phyloP scores from a whole-genome alignment of 1,140 invertebrate species.

The Euura lappo region DNA sequence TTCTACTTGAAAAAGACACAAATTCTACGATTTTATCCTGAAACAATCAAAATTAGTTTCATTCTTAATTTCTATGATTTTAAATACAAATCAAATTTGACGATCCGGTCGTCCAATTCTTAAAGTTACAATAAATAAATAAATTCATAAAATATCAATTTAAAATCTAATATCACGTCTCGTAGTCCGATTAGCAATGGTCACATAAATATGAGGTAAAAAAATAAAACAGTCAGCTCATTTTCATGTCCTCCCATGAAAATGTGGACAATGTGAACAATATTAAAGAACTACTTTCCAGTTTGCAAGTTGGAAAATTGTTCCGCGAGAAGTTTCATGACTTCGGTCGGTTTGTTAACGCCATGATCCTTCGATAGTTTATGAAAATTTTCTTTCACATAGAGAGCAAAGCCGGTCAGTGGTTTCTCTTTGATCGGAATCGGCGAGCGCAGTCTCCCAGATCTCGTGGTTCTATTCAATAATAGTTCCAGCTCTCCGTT shows the following conservation, averaged over 20 bases:
- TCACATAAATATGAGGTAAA: conserved; percentile 51
- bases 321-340: conserved; percentile 83
- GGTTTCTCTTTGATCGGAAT: conserved; percentile 63
- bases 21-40: too few species aligned
- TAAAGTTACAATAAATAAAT: too few species aligned
- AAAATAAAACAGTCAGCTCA: conserved; percentile 30
- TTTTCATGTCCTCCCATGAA: too few species aligned
- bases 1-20: too few species aligned
- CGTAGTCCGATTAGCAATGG: too few species aligned
- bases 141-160: too few species aligned
- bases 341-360: conserved; percentile 56
- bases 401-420: conserved; percentile 80
- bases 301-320: conserved; percentile 72
- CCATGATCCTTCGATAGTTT: too few species aligned
- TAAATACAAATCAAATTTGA: too few species aligned
- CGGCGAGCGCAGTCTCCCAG: conserved; percentile 66
- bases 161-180: too few species aligned
- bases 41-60: too few species aligned
- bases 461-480: conserved; percentile 72
- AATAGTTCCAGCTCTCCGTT: conserved; percentile 80
- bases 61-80: too few species aligned
- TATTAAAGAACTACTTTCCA: conserved; percentile 22
- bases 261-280: conserved; percentile 40
- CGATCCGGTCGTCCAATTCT: too few species aligned
- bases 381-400: conserved; percentile 78